Percentiles rank a stretch among this genome's conserved stretches.
phyloP scores from a whole-genome alignment of 2,888 invertebrate genomes.

The Drosophila aldrichi region DNA sequence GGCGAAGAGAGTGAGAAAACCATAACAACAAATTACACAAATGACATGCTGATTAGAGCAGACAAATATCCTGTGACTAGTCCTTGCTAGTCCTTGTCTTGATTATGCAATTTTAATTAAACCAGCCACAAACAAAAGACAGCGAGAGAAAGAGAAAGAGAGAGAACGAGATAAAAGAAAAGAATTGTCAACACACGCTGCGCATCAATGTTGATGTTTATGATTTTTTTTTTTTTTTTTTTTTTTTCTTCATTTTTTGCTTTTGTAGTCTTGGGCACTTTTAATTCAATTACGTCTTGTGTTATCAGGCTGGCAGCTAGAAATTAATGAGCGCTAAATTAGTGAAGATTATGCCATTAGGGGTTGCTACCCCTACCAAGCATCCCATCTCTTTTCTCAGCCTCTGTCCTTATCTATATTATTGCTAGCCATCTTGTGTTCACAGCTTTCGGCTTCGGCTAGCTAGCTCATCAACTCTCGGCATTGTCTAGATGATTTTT shows the following conservation, averaged over 20 bases:
- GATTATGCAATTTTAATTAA: conserved; percentile 76
- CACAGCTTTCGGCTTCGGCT: conserved; percentile 43
- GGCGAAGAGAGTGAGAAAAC: neutral
- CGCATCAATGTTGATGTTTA: conserved; percentile 60
- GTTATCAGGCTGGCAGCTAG: conserved; percentile 54
- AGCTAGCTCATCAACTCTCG: conserved; percentile 59
- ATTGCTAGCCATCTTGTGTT: conserved; percentile 47
- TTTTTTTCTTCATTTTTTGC: conserved; percentile 1
- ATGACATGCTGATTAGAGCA: conserved; percentile 72
- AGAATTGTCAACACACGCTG: conserved; percentile 48
- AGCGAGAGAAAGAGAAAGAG: neutral
- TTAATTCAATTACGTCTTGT: conserved; percentile 80
- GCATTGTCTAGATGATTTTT: conserved; percentile 74
- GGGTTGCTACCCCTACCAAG: conserved; percentile 51
- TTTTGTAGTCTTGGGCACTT: conserved; percentile 59
- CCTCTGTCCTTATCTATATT: conserved; percentile 9
- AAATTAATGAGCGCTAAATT: conserved; percentile 83
- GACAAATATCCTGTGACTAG: conserved; percentile 44
- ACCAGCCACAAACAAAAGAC: conserved; percentile 39
- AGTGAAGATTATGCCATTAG: conserved; percentile 82
- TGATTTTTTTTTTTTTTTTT: conserved; percentile 29
- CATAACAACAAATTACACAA: conserved; percentile 70
- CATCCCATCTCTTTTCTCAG: no score
- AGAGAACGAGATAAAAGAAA: conserved; percentile 1
- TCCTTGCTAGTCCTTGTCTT: conserved; percentile 27